These are phyloP conservation scores for Nothocercus julius DNA, from an alignment of 2,113 vertebrate genomes.

Conservation along the genomic window DNA sequence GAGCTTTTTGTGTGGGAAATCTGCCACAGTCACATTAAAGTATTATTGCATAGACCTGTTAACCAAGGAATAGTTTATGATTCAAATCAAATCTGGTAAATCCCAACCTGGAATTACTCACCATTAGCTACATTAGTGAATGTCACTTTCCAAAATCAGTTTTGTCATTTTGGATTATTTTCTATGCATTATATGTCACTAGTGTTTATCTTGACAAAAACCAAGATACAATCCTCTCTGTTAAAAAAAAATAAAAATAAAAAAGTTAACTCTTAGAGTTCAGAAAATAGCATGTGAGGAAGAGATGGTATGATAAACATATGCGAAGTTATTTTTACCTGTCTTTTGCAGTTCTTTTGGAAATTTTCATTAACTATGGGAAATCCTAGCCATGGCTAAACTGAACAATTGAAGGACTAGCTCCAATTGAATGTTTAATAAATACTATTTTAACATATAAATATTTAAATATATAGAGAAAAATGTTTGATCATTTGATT, in stretches of 20 bases:
- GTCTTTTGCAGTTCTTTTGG: neutral
- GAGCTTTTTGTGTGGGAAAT: neutral
- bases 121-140: neutral
- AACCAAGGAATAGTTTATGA: conserved; percentile 5
- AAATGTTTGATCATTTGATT: neutral
- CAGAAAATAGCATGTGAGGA: neutral
- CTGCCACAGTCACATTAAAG: neutral
- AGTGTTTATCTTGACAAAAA: conserved; percentile 41
- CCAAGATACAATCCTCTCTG: neutral
- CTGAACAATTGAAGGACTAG: neutral
- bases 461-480: neutral
- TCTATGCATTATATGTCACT: neutral
- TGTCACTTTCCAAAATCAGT: conserved; percentile 3
- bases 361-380: neutral
- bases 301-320: neutral
- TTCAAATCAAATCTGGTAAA: conserved; percentile 25
- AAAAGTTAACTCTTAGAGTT: neutral
- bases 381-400: neutral
- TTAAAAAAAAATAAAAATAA: conserved; percentile 29
- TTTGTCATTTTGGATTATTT: conserved; percentile 41
- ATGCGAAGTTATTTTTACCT: neutral
- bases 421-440: neutral
- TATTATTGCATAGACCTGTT: neutral
- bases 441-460: neutral
- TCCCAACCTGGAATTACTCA: conserved; percentile 14